Conservation (phyloP, 2,797 vertebrate species). For the Clangula hyemalis region DNA sequence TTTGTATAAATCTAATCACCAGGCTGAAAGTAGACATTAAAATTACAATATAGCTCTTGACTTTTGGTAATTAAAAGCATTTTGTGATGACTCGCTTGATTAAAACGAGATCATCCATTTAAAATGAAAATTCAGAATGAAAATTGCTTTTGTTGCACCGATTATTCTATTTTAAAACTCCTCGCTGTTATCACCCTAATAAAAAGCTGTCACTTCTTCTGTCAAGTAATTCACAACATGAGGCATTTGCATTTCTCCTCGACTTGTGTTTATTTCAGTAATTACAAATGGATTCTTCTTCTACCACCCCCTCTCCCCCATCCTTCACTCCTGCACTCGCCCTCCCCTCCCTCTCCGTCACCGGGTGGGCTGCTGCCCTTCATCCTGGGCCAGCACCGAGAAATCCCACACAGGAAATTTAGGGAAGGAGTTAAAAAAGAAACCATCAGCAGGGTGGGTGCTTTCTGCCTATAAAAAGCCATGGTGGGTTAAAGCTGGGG, state of each 20-base stretch:
- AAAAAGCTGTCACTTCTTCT: slow-evolving; percentile 74
- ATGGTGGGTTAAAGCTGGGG: fast-evolving
- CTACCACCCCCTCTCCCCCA: neutral
- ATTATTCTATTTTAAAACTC: slow-evolving; percentile 80
- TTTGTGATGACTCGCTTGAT: slow-evolving; percentile 79
- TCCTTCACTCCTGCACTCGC: neutral
- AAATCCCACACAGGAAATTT: fast-evolving
- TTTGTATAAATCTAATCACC: slow-evolving; percentile 54
- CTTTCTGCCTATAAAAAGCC: neutral
- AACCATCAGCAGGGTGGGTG: neutral
- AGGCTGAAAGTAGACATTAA: slow-evolving; percentile 50
- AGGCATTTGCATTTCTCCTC: slow-evolving; percentile 58
- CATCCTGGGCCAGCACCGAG: fast-evolving
- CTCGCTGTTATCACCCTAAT: slow-evolving; percentile 67
- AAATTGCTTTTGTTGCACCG: slow-evolving; percentile 80
- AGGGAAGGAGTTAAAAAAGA: neutral
- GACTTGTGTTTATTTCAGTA: slow-evolving; percentile 65
- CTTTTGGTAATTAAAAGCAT: slow-evolving; percentile 78
- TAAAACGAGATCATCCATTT: slow-evolving; percentile 78
- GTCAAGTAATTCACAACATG: slow-evolving; percentile 49
- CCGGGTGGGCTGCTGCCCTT: neutral
- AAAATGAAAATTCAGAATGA: slow-evolving; percentile 78
- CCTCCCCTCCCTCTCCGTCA: fast-evolving
- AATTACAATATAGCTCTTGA: slow-evolving; percentile 76
- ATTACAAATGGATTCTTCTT: slow-evolving; percentile 58